These are phyloP conservation scores for Leptopilina myrica DNA, from an alignment of 2,888 invertebrate species.

Conservation along the genomic window DNA sequence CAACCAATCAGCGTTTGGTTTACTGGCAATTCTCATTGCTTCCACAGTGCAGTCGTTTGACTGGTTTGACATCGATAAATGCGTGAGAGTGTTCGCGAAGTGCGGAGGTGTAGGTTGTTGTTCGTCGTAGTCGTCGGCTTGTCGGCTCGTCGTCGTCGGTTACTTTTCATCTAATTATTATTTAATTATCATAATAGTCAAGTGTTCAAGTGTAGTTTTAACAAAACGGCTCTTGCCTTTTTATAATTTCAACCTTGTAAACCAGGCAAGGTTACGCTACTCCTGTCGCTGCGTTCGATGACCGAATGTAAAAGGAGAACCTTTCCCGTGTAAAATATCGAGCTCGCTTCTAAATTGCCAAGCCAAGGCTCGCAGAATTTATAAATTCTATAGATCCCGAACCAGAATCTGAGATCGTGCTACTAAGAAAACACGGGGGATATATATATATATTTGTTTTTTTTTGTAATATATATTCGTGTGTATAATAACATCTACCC, in stretches of 20 bases:
- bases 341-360: constrained; percentile 10
- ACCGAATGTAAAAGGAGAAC: constrained; percentile 9
- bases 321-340: constrained; percentile 18
- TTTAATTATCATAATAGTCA: neutral
- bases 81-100: constrained; percentile 82
- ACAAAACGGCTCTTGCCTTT: neutral
- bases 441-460: too few relatives aligned
- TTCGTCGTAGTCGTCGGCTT: constrained; percentile 75
- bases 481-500: constrained; percentile 28
- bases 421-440: constrained; percentile 10
- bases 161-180: constrained; percentile 47
- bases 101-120: constrained; percentile 80
- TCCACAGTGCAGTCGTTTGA: constrained; percentile 77
- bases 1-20: constrained; percentile 78
- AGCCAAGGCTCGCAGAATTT: neutral
- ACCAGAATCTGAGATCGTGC: neutral
- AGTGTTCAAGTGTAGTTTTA: neutral
- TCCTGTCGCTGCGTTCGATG: constrained; percentile 33
- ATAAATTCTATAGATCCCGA: neutral
- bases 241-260: constrained; percentile 28
- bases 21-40: constrained; percentile 68
- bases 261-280: constrained; percentile 37
- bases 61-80: constrained; percentile 83
- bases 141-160: constrained; percentile 60
- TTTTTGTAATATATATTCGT: neutral